These are phyloP conservation scores for Meta bourneti DNA, from an alignment of 2,888 invertebrate genomes.

Conservation along the genomic window DNA sequence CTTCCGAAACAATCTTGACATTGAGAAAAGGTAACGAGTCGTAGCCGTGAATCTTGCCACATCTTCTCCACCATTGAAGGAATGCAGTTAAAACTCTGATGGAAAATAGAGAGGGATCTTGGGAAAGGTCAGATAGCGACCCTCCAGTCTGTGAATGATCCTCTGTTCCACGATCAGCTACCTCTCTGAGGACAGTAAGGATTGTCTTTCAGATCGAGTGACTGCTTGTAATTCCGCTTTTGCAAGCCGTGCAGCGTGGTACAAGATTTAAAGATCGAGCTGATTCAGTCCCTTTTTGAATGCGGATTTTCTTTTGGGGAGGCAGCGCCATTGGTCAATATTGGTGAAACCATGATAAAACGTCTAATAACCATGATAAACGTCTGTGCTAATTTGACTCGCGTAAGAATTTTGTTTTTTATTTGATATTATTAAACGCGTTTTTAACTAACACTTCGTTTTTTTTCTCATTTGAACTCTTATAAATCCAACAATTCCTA, in stretches of 20 bases:
- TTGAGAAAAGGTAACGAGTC: constrained; percentile 75
- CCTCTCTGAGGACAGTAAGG: constrained; percentile 42
- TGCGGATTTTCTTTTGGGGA: background rate
- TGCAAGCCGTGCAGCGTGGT: constrained; percentile 1
- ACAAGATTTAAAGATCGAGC: background rate
- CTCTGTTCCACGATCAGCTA: constrained; percentile 43
- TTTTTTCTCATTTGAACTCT: no score
- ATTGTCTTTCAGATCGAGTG: constrained; percentile 59
- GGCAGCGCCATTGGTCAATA: no score
- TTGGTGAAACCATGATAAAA: no score
- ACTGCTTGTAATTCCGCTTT: constrained; percentile 14
- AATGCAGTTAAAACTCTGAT: constrained; percentile 39
- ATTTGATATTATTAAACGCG: no score
- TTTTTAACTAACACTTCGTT: no score
- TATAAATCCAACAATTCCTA: no score
- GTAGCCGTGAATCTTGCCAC: constrained; percentile 75
- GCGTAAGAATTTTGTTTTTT: no score
- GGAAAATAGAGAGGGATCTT: constrained; percentile 60
- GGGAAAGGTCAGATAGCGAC: constrained; percentile 67
- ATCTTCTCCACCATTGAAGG: constrained; percentile 45
- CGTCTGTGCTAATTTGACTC: no score
- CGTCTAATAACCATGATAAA: no score
- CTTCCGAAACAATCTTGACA: constrained; percentile 36
- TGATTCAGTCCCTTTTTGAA: background rate
- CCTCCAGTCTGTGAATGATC: constrained; percentile 23